Evolutionary conservation across 2,797 vertebrate species (phyloP).

Genomic region (Chrysocyon brachyurus): DNA sequence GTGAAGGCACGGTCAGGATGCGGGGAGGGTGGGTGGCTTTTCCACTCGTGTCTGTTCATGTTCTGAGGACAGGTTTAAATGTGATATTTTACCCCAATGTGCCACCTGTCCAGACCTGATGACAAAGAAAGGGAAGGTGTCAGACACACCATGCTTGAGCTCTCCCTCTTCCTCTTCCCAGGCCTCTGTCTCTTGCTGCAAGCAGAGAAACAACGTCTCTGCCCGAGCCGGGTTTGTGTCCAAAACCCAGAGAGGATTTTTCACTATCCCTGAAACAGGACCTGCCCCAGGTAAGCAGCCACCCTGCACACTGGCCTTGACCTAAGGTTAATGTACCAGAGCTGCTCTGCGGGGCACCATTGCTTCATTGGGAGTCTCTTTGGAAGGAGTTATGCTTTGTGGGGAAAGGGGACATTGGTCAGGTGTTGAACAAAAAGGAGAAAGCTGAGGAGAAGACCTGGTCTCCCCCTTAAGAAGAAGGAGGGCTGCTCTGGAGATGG

Average conservation of each 20-base stretch:
- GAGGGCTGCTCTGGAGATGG: not conserved
- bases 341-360: not conserved
- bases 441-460: not conserved
- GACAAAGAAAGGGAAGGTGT: not conserved
- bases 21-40: not conserved
- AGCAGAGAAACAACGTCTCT: slow-evolving; percentile 81
- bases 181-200: slow-evolving; percentile 80
- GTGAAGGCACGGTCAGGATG: not conserved
- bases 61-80: not conserved
- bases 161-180: slow-evolving; percentile 43
- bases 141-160: rapidly evolving
- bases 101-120: not conserved
- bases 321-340: not conserved
- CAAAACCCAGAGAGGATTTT: slow-evolving; percentile 85
- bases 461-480: not conserved
- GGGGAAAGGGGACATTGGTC: not conserved
- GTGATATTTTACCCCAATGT: not conserved
- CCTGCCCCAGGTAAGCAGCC: slow-evolving; percentile 88
- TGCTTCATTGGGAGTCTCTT: not conserved
- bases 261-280: not conserved
- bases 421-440: not conserved
- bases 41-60: not conserved
- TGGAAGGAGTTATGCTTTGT: not conserved
- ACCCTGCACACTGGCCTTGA: not conserved
- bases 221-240: slow-evolving; percentile 89